A percentile compares a stretch with the other conserved stretches of the same genome.
Evolutionary conservation across 2,113 vertebrate genomes (phyloP).

Genomic region (Lutjanus erythropterus): DNA sequence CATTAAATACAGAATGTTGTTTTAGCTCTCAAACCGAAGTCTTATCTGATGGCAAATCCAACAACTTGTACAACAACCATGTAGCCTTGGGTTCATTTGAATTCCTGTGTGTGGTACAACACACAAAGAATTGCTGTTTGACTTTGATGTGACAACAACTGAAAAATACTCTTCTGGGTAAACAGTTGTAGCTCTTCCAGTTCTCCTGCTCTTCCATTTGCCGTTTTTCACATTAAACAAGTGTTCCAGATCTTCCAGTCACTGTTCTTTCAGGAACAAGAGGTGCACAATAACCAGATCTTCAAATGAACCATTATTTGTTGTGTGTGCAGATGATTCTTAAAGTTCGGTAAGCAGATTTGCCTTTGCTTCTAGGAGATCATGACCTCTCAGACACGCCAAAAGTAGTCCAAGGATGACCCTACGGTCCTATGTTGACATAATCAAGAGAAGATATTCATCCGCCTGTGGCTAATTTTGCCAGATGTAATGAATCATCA

Average conservation of each 20-base stretch:
- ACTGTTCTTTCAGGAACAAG: constrained; percentile 1
- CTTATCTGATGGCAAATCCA: not conserved
- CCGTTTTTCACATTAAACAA: not conserved
- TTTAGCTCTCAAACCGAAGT: not conserved
- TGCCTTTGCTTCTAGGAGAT: not conserved
- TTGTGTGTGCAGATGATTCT: not conserved
- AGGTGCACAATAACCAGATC: not conserved
- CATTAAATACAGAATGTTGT: not conserved
- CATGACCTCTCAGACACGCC: not conserved
- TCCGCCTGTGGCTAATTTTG: not conserved
- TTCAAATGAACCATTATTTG: not conserved
- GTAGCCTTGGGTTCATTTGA: no score
- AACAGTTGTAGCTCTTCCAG: not conserved
- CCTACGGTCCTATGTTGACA: not conserved
- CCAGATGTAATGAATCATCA: not conserved
- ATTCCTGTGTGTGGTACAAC: not conserved
- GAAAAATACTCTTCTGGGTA: not conserved
- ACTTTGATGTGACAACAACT: constrained; percentile 20
- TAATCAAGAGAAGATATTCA: not conserved
- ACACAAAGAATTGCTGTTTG: not conserved
- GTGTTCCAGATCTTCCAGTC: not conserved
- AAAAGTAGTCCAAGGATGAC: not conserved
- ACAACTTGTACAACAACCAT: no score
- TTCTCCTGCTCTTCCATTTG: not conserved
- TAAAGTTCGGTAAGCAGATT: not conserved